Evolutionary conservation across 2,888 invertebrate species (phyloP).

Genomic region (Drosophila quinaria): DNA sequence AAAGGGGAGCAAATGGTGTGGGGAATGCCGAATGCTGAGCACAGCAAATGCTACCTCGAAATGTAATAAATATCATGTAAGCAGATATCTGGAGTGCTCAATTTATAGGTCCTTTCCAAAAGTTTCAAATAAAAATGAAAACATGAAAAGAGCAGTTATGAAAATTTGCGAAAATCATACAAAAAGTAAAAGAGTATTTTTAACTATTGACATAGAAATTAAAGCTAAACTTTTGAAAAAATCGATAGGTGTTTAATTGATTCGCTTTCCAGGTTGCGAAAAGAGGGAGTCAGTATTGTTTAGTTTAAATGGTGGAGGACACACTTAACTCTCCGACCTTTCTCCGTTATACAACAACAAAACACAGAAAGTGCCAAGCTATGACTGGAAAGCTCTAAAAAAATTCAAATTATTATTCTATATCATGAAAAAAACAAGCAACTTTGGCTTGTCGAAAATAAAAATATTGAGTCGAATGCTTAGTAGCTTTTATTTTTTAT

Average conservation of each 20-base stretch:
- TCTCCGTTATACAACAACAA: too few species aligned
- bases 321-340: too few species aligned
- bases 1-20: constrained; percentile 9
- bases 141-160: neutral
- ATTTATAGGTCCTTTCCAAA: constrained; percentile 37
- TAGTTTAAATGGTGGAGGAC: too few species aligned
- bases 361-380: too few species aligned
- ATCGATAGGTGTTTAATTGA: too few species aligned
- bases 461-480: neutral
- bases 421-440: too few species aligned
- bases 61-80: constrained; percentile 59
- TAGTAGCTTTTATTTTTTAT: constrained; percentile 11
- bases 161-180: neutral
- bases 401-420: too few species aligned
- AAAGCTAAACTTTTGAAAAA: too few species aligned
- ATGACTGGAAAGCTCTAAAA: too few species aligned
- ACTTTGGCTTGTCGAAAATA: neutral
- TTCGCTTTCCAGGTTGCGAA: too few species aligned
- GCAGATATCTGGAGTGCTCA: constrained; percentile 42
- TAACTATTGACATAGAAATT: too few species aligned
- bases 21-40: constrained; percentile 39
- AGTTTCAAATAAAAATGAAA: constrained; percentile 21
- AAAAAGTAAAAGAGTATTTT: neutral
- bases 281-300: too few species aligned
- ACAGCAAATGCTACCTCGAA: constrained; percentile 38